A percentile compares a stretch with the other conserved stretches of the same genome.
phyloP scores from a whole-genome alignment of 2,113 vertebrate species.

The Pholis gunnellus region DNA sequence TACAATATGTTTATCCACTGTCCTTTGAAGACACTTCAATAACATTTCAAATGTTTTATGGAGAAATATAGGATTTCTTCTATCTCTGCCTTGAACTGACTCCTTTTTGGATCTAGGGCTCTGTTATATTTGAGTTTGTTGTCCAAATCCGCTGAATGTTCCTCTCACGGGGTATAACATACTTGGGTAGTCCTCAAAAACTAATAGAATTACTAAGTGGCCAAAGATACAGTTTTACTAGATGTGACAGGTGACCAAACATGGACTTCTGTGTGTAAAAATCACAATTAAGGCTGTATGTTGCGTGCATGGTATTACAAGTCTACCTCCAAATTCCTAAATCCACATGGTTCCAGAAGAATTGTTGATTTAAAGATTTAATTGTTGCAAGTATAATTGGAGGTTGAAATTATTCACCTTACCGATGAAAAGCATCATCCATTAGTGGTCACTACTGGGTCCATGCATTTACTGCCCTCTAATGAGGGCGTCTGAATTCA shows the following conservation, averaged over 20 bases:
- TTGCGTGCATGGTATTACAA: background rate
- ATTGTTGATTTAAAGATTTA: background rate
- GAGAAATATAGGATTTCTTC: conserved; percentile 67
- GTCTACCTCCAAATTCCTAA: background rate
- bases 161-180: background rate
- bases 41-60: conserved; percentile 70
- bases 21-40: conserved; percentile 78
- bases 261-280: conserved; percentile 6
- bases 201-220: background rate
- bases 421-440: conserved; percentile 1
- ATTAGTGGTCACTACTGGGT: background rate
- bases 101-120: conserved; percentile 29
- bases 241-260: conserved; percentile 9
- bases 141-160: conserved; percentile 35
- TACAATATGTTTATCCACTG: conserved; percentile 74
- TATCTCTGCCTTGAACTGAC: conserved; percentile 51
- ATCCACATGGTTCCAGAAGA: background rate
- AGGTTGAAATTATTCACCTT: conserved; percentile 1
- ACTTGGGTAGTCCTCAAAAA: conserved; percentile 1
- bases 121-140: conserved; percentile 33
- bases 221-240: background rate
- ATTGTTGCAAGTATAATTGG: background rate
- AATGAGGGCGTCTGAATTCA: conserved; percentile 4
- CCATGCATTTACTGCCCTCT: background rate
- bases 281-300: background rate